Conservation (phyloP, 2,888 invertebrate species). For the Diaphora mendica region DNA sequence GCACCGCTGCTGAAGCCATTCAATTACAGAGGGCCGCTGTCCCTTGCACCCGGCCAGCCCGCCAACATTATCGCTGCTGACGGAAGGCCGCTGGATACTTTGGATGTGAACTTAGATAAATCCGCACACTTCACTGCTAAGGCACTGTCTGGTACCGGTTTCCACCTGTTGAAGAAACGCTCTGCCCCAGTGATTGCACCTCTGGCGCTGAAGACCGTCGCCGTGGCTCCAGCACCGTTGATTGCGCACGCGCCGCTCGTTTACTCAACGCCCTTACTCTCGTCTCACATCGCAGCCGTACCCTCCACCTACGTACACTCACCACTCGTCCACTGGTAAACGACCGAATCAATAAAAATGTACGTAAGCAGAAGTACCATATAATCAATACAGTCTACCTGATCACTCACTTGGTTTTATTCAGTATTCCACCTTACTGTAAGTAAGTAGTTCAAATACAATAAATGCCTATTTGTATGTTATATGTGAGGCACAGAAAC, state of each 20-base stretch:
- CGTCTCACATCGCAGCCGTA: slow-evolving; percentile 30
- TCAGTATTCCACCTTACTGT: background rate
- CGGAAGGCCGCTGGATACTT: slow-evolving; percentile 78
- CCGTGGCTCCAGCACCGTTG: slow-evolving; percentile 26
- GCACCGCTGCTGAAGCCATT: slow-evolving; percentile 53
- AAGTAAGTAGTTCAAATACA: background rate
- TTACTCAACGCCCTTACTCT: slow-evolving; percentile 37
- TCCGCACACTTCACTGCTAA: slow-evolving; percentile 73
- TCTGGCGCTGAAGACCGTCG: slow-evolving; percentile 13
- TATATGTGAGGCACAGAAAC: background rate
- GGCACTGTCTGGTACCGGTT: slow-evolving; percentile 56
- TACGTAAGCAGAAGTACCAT: background rate
- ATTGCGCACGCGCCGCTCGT: slow-evolving; percentile 44
- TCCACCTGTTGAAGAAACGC: slow-evolving; percentile 71
- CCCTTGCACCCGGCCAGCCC: slow-evolving; percentile 78
- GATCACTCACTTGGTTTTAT: background rate
- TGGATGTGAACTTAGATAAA: slow-evolving; percentile 78
- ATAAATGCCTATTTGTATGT: background rate
- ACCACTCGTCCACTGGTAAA: slow-evolving; percentile 35
- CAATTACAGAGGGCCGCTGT: slow-evolving; percentile 77
- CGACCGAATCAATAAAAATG: background rate
- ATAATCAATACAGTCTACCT: background rate
- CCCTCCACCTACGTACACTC: slow-evolving; percentile 35
- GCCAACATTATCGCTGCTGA: slow-evolving; percentile 75
- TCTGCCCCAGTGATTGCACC: slow-evolving; percentile 59